These are phyloP conservation scores for Brachionus asplanchnoidis DNA, from an alignment of 1,140 invertebrate genomes.

Conservation along the genomic window DNA sequence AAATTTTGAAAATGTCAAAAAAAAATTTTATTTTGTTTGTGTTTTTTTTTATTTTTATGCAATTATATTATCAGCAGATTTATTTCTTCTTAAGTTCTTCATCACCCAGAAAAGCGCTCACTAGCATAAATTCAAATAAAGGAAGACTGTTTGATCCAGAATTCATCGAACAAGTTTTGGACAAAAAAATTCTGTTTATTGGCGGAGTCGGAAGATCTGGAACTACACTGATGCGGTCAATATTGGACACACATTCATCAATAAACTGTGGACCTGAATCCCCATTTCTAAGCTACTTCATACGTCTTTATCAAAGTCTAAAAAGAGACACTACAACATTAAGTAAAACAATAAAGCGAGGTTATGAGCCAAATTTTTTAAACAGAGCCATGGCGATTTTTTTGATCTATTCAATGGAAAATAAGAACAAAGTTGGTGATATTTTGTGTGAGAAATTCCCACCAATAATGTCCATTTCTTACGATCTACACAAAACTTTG, in stretches of 20 bases:
- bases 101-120: background rate
- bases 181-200: constrained; percentile 66
- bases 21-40: background rate
- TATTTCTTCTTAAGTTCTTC: background rate
- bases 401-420: constrained; percentile 72
- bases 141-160: background rate
- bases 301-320: constrained; percentile 81
- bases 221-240: constrained; percentile 91
- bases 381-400: constrained; percentile 91
- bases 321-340: constrained; percentile 82
- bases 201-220: constrained; percentile 92
- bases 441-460: constrained; percentile 97
- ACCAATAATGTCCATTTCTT: constrained; percentile 89
- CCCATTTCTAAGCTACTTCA: constrained; percentile 83
- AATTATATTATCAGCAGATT: no score
- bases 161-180: background rate
- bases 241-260: constrained; percentile 94
- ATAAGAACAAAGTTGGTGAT: constrained; percentile 82
- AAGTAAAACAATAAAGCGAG: constrained; percentile 69
- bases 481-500: constrained; percentile 64
- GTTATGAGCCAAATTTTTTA: constrained; percentile 81
- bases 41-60: no score
- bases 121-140: background rate
- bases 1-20: background rate
- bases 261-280: constrained; percentile 97